Base-by-base conservation (phyloP, 2,797 vertebrate species). In the Leptodactylus fallax region DNA sequence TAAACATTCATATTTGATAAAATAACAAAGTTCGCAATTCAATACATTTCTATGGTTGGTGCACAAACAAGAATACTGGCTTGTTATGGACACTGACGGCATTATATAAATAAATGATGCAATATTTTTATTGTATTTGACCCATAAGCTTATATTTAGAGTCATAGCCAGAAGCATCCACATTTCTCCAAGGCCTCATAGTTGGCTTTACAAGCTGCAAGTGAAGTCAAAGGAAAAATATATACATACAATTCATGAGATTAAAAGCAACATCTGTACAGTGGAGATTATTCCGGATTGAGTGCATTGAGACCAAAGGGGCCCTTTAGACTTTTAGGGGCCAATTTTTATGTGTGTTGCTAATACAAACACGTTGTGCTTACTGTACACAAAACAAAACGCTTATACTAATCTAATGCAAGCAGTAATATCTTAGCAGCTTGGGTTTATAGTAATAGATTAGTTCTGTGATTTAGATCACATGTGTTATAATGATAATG, bases 211-310 rank as follows among this genome's bases (percentile, higher is more conserved):
- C 16, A 51, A 51, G 72, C 19, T 19, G 47, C 72, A 76, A n/a
- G 11, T 49, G 9, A 51, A 51, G 72, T 3, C 47, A 51, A 74
- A 51, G 45, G 16, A 51, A 49, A n/a, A 76, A 76, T 51, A 6
- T n/a, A 74, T 72, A 47, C 16, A 47, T 76, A 36, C 36, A 76
- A 76, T 76, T 76, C 47, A 76, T 76, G 47, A 47, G 47, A 74
- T 2, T 71, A 36, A 72, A 72, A 72, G 27, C 69, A 72, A 47
- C 69, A 47, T 47, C 17, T 72, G 17, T 19, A 16, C 71, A 77
- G 49, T 77, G 6, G 49, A 53, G 49, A 77, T 77, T n/a, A 49
- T 74, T 0, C 12, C 6, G 21, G 47, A 23, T n/a, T n/a, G n/a
- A 77, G 12, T 23, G 21, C 72, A 21, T 23, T 7, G 49, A 53